Percentiles rank a stretch among this genome's conserved stretches.
phyloP scores from a whole-genome alignment of 2,888 invertebrate species.

The Calliopum simillimum region DNA sequence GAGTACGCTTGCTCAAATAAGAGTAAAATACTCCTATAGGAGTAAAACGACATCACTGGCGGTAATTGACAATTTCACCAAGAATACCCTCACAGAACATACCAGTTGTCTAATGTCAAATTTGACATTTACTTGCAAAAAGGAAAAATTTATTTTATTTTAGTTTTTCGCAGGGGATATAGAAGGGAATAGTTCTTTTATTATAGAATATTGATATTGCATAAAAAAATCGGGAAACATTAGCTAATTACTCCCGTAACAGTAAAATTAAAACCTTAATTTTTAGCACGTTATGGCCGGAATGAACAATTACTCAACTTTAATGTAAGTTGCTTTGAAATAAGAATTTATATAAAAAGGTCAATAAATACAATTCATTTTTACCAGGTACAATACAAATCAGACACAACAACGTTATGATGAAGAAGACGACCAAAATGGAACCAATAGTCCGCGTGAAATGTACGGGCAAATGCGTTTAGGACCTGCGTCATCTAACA shows the following conservation, averaged over 20 bases:
- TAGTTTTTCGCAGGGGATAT: constrained; percentile 21
- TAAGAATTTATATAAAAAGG: no score
- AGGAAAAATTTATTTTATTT: constrained; percentile 40
- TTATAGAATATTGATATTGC: constrained; percentile 31
- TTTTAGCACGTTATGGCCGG: constrained; percentile 57
- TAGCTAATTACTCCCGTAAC: constrained; percentile 18
- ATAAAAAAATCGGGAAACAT: constrained; percentile 5
- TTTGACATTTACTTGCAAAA: constrained; percentile 39
- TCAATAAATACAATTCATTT: not conserved
- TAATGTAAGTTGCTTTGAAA: constrained; percentile 58
- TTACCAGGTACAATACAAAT: constrained; percentile 53
- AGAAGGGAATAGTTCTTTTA: constrained; percentile 19
- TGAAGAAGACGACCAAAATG: not conserved
- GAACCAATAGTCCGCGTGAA: not conserved
- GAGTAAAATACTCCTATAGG: no score
- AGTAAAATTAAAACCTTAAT: constrained; percentile 8
- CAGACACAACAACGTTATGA: not conserved
- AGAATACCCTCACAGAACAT: not conserved
- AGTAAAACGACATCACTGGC: no score
- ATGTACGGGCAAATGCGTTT: not conserved
- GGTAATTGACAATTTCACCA: not conserved
- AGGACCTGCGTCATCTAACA: constrained; percentile 17
- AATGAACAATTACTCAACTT: constrained; percentile 63
- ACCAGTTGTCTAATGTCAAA: constrained; percentile 13
- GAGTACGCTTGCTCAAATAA: no score